Evolutionary conservation across 2,113 vertebrate species (phyloP), one percentile per base, ranked within the genome.

Genomic region (Falco punctatus): DNA sequence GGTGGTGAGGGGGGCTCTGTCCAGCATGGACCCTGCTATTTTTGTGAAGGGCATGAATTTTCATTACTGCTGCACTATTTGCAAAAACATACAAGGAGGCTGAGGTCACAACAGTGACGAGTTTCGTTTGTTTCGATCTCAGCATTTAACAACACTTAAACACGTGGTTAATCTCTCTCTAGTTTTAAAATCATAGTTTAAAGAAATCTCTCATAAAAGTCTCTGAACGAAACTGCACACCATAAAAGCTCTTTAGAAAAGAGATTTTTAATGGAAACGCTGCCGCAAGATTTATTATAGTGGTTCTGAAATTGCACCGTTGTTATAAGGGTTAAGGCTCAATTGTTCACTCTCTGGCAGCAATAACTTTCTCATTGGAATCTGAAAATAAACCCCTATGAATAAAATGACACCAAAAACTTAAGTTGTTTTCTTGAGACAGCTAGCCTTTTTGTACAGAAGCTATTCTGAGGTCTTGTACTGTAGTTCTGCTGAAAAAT

Each of bases 401-500:
- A 98, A 98, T 97, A 97, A 97, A 97, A 96, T 93, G 94, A 87
- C 79, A 96, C 38, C 92, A 40, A 97, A 93, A 86, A 95, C 94
- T 93, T 91, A 51, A 97, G 91, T 61, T 96, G 95, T 97, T 96
- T 96, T 70, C 94, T 90, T 93, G 96, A 95, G 81, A 96, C 96
- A 97, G 96, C 96, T 96, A 95, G 97, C 59, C 90, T 96, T 84
- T 94, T 89, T 92, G 92, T 94, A 66, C 84, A 92, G 96, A 98
- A 97, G 96, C 98, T 88, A 86, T 97, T 98, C 91, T 86, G 74
- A 97, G 96, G 97, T 97, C 98, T 98, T 91, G 92, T 97, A 95
- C 96, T 98, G 91, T 95, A 98, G 98, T 97, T 97, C 96, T 95
- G 73, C 93, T 98, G 98, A 98, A 98, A 98, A 98, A 98, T 98